Percentiles rank a stretch among this genome's conserved stretches.
Evolutionary conservation across 1,140 invertebrate species (phyloP).

Genomic region (Procambarus virginalis): DNA sequence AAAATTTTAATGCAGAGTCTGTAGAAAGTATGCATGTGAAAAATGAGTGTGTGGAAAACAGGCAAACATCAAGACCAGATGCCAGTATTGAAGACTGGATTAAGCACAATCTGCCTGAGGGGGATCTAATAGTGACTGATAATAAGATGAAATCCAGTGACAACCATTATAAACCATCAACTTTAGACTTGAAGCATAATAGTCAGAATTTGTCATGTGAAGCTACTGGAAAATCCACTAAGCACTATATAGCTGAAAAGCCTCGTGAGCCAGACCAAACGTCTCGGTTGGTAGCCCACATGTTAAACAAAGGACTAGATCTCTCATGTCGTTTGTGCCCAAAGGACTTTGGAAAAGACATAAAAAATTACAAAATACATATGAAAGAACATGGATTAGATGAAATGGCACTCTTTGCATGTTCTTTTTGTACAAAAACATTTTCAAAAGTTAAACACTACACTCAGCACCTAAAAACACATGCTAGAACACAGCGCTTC

Average conservation of each 20-base stretch:
- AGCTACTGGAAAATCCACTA: not conserved
- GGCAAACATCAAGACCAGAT: constrained; percentile 27
- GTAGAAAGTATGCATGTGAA: constrained; percentile 9
- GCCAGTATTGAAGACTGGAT: constrained; percentile 58
- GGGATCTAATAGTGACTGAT: constrained; percentile 34
- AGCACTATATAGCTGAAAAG: constrained; percentile 1
- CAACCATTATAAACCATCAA: not conserved
- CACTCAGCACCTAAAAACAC: constrained; percentile 62
- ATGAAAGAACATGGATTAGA: constrained; percentile 65
- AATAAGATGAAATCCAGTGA: constrained; percentile 7
- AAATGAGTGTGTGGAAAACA: not conserved
- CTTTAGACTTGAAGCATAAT: not conserved
- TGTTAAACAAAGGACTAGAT: constrained; percentile 58
- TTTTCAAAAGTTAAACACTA: constrained; percentile 64
- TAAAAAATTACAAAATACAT: constrained; percentile 58
- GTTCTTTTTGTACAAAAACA: constrained; percentile 62
- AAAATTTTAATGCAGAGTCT: constrained; percentile 2
- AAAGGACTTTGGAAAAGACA: constrained; percentile 62
- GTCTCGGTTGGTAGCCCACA: constrained; percentile 58
- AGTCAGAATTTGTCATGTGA: not conserved
- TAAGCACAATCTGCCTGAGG: constrained; percentile 46
- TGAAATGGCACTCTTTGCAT: constrained; percentile 53
- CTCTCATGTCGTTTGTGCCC: constrained; percentile 54
- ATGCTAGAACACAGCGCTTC: constrained; percentile 53
- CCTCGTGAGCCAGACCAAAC: constrained; percentile 56